Percentiles rank a stretch among this genome's conserved stretches.
phyloP scores from a whole-genome alignment of 2,888 invertebrate genomes.

The Nymphalis polychloros region DNA sequence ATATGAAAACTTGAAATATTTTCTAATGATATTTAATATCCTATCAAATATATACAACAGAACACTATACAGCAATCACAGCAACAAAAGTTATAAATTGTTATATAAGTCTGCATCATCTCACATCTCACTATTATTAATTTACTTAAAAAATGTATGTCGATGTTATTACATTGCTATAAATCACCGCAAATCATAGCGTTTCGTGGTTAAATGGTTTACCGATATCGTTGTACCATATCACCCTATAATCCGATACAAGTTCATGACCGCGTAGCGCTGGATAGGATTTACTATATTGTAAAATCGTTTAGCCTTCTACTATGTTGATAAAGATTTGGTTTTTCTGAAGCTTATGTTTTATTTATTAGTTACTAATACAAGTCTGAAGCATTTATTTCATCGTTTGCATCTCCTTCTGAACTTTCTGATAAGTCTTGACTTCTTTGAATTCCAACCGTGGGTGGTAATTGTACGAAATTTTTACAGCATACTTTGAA shows the following conservation, averaged over 20 bases:
- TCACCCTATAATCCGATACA: conserved; percentile 3
- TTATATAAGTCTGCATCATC: too few species aligned
- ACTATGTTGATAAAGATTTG: too few species aligned
- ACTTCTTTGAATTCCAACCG: conserved; percentile 41
- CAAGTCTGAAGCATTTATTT: not conserved
- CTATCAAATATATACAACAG: too few species aligned
- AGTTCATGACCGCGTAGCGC: conserved; percentile 11
- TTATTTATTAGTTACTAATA: not conserved
- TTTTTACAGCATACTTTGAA: conserved; percentile 57
- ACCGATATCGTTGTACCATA: conserved; percentile 14
- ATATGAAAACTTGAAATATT: too few species aligned
- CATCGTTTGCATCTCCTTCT: conserved; percentile 9
- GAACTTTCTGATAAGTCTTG: conserved; percentile 18
- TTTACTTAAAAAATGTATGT: too few species aligned
- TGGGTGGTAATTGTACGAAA: conserved; percentile 40
- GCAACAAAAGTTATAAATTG: too few species aligned
- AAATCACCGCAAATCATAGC: conserved; percentile 12
- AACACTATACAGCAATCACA: too few species aligned
- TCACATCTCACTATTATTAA: too few species aligned
- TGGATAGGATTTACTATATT: conserved; percentile 8
- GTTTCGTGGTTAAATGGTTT: conserved; percentile 13
- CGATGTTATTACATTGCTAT: not conserved
- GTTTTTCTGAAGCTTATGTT: not conserved
- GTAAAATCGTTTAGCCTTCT: not conserved
- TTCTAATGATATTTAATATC: too few species aligned